Base-by-base conservation (phyloP, 2,797 vertebrate genomes). In the Anniella stebbinsi region DNA sequence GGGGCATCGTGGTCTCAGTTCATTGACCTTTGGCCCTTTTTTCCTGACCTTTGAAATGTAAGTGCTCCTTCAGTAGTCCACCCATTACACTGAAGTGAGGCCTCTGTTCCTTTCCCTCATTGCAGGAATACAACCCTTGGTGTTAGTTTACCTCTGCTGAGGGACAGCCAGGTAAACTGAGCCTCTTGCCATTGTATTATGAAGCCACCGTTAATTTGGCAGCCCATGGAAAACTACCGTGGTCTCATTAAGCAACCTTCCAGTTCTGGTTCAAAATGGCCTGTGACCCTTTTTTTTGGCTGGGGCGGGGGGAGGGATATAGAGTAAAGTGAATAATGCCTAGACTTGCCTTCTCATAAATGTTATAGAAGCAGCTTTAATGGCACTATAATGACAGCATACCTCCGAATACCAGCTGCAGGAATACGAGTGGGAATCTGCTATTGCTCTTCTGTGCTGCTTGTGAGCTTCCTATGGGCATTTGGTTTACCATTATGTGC, bases 61-160 rank as follows among this genome's bases (percentile, higher is more conserved):
- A 70, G 41, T 60, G 80, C 30, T 45, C 48, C 7, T 63, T 70
- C 57, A 13, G 66, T 11, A 45, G 36, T 5, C 45, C n/a, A 51
- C 33, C 30, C 67, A 21, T 86, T 70, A 38, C 63, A 38, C 51
- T 30, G 45, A 88, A 67, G 86, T 63, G 33, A 80, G 38, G 51
- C 69, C 54, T 80, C 54, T 23, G 33, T 38, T 85, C 82, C 75
- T 80, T 66, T 87, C 45, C 51, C 11, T 57, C 81, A 11, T 10
- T 41, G 57, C 45, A 41, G 45, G 54, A 66, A 57, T 84, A 76
- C 77, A 72, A 60, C 75, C 54, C 82, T 72, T 80, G 76, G 36
- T 80, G 57, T 82, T 80, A 66, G 51, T 67, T 90, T 67, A 87
- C 84, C 57, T 81, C 41, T 54, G 41, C 41, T 66, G 28, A 41